These are phyloP conservation scores for Capra hircus DNA, from an alignment of 2,113 vertebrate species.

Conservation along the genomic window DNA sequence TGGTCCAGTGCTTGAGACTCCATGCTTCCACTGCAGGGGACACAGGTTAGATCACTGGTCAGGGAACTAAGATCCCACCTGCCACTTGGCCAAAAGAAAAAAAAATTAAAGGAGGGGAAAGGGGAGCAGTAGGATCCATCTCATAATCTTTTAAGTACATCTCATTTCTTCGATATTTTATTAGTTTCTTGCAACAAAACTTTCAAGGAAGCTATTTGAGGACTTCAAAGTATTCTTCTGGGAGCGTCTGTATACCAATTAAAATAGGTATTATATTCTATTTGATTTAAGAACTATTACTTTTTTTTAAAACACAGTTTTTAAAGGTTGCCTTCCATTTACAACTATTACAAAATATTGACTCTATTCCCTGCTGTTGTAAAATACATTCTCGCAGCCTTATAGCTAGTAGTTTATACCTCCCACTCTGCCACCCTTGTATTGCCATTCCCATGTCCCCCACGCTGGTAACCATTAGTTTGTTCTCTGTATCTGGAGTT, in stretches of 20 bases:
- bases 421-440: not conserved
- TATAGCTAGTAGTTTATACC: not conserved
- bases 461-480: not conserved
- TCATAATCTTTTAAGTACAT: not conserved
- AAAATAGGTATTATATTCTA: not conserved
- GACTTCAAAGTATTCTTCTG: not conserved
- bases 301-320: not conserved
- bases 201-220: not conserved
- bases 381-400: not conserved
- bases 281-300: not conserved
- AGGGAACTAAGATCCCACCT: not conserved
- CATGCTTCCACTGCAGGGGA: not conserved
- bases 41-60: not conserved
- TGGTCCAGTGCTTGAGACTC: not conserved
- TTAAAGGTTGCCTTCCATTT: not conserved
- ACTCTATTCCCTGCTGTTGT: not conserved
- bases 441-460: not conserved
- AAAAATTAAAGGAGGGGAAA: not conserved
- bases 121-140: not conserved
- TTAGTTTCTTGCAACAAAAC: not conserved
- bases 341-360: not conserved
- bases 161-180: not conserved
- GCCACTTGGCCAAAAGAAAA: not conserved
- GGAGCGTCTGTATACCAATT: not conserved
- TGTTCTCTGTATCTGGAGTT: not conserved